Evolutionary conservation across 1,140 invertebrate genomes (phyloP), one percentile per base, ranked within the genome.

Genomic region (Anastatus disparis): DNA sequence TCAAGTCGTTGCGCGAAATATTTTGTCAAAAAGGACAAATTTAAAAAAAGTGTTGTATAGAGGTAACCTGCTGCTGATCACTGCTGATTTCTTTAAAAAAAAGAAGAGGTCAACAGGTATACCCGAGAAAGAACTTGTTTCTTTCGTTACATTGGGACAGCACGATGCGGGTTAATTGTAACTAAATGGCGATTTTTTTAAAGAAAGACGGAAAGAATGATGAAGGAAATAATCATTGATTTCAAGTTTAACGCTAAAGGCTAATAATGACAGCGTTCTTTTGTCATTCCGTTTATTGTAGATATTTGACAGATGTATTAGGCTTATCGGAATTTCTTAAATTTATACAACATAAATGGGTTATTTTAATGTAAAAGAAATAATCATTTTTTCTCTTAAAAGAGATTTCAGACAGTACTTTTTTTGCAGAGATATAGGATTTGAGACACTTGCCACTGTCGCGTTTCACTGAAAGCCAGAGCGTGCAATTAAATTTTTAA

Each of bases 241-340:
- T 62, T 70, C 38, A 63, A 46, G 24, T 62, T 26, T 56, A 55
- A 48, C 12, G 68, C 59, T 56, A 48, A 24, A 26, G 61, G 42
- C 42, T 22, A 48, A 64, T 31, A 64, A 58, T 70, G 68, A 64
- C 61, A 70, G 61, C 68, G 68, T 70, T 64, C n/a, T 53, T 55
- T 56, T 70, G 68, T 70, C 68, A 70, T 70, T 70, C 59, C 68
- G 61, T 70, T 70, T 64, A 70, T 70, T 70, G 68, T 70, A 70
- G 68, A 70, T 70, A 70, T 70, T 70, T 70, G 20, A 70, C 61
- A 70, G 68, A 48, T 61, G 52, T n/a, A n/a, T 70, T 70, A 64
- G 40, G 42, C 50, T 56, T 64, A 58, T 64, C 40, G 68, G 42
- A 64, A 64, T 64, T 70, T 63, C 52, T 64, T 52, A 56, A 48